These are phyloP conservation scores for Nannoperca obscura DNA, from an alignment of 2,797 vertebrate genomes.

Conservation along the genomic window DNA sequence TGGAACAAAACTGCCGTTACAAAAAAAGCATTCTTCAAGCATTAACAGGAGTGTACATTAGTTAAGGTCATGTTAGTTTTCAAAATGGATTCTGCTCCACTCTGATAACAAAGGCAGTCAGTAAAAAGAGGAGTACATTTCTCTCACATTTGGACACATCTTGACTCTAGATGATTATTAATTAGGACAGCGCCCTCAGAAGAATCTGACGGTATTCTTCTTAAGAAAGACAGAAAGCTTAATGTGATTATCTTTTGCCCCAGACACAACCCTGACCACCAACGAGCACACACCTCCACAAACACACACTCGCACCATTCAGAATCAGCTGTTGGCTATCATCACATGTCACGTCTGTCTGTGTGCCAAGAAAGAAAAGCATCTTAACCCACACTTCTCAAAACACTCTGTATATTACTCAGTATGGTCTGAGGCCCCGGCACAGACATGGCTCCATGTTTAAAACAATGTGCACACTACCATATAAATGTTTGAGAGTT, in stretches of 20 bases:
- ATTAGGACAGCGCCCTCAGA: not conserved
- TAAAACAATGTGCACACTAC: not conserved
- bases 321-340: slow-evolving; percentile 70
- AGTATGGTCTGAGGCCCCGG: not conserved
- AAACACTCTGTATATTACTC: slow-evolving; percentile 7
- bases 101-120: not conserved
- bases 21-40: not conserved
- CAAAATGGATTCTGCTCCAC: not conserved
- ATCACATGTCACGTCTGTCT: slow-evolving; percentile 51
- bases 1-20: not conserved
- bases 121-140: not conserved
- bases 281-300: slow-evolving; percentile 13
- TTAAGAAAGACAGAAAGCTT: slow-evolving; percentile 1
- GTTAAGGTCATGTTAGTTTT: not conserved
- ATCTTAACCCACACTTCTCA: slow-evolving; percentile 22
- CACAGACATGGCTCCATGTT: not conserved
- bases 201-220: slow-evolving; percentile 1
- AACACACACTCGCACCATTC: slow-evolving; percentile 32
- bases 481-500: not conserved
- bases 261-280: slow-evolving; percentile 25
- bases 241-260: slow-evolving; percentile 46
- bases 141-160: not conserved
- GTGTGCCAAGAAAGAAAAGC: slow-evolving; percentile 22
- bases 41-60: not conserved
- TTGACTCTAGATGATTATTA: not conserved